Evolutionary conservation across 2,888 invertebrate species (phyloP).

Genomic region (Oeneis ivallda): DNA sequence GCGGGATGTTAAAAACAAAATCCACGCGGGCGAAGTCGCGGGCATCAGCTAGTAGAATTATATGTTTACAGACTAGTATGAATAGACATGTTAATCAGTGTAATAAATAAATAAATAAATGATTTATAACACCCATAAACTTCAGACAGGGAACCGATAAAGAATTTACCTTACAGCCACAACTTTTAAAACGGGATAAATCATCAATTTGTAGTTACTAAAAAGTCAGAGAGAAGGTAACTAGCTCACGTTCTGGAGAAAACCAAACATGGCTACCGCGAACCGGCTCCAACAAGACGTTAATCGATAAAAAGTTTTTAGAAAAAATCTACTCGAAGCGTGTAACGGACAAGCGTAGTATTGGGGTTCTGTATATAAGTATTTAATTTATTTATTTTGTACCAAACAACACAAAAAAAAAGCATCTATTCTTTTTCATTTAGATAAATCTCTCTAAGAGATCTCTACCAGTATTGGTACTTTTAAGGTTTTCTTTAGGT

Average conservation of each 20-base stretch:
- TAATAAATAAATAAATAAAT: background rate
- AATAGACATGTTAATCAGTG: background rate
- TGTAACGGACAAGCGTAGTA: background rate
- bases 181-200: background rate
- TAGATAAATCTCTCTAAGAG: too few relatives aligned
- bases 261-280: conserved; percentile 42
- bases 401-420: too few relatives aligned
- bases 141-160: background rate
- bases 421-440: too few relatives aligned
- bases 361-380: conserved; percentile 13
- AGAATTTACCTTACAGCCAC: background rate
- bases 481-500: background rate
- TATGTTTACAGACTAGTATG: too few relatives aligned
- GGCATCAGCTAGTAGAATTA: too few relatives aligned
- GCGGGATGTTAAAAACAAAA: too few relatives aligned
- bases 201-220: conserved; percentile 1
- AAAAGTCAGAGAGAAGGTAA: conserved; percentile 32
- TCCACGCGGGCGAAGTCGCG: too few relatives aligned
- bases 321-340: conserved; percentile 30
- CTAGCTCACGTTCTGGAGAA: conserved; percentile 38
- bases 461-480: too few relatives aligned
- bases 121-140: background rate
- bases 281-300: conserved; percentile 41
- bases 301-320: conserved; percentile 44
- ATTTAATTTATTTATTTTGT: background rate